These are phyloP conservation scores for Gymnocephalus cernua DNA, from an alignment of 2,113 vertebrate genomes.

Conservation along the genomic window DNA sequence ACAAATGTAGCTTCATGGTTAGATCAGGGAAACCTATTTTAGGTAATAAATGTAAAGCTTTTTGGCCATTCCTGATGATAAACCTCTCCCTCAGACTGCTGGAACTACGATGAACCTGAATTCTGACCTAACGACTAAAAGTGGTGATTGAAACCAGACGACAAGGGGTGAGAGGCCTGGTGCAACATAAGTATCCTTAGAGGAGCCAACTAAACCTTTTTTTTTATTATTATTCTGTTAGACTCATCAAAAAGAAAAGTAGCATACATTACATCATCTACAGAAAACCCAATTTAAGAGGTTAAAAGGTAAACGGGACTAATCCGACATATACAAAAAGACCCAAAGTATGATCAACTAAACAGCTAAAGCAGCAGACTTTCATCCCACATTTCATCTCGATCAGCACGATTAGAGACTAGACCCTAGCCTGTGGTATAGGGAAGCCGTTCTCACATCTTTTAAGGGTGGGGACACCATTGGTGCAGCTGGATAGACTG, in stretches of 20 bases:
- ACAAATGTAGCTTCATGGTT: conserved; percentile 24
- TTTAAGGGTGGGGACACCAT: conserved; percentile 64
- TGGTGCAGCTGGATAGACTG: conserved; percentile 67
- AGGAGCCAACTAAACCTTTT: conserved; percentile 10
- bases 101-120: conserved; percentile 33
- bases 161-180: neutral
- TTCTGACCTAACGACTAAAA: neutral
- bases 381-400: conserved; percentile 61
- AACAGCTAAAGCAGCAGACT: conserved; percentile 60
- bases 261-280: conserved; percentile 22
- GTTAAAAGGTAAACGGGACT: conserved; percentile 30
- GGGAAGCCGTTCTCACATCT: conserved; percentile 65
- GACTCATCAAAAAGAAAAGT: conserved; percentile 38
- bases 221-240: conserved; percentile 34
- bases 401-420: conserved; percentile 72
- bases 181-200: neutral
- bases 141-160: conserved; percentile 46
- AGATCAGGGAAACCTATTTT: conserved; percentile 40
- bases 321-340: conserved; percentile 46
- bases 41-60: conserved; percentile 30
- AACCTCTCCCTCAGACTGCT: conserved; percentile 41
- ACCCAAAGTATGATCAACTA: conserved; percentile 46
- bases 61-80: conserved; percentile 46
- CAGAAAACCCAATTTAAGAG: conserved; percentile 27
- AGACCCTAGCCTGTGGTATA: conserved; percentile 45